These are phyloP conservation scores for Clarias macrocephalus DNA, from an alignment of 2,113 vertebrate species.

Conservation along the genomic window DNA sequence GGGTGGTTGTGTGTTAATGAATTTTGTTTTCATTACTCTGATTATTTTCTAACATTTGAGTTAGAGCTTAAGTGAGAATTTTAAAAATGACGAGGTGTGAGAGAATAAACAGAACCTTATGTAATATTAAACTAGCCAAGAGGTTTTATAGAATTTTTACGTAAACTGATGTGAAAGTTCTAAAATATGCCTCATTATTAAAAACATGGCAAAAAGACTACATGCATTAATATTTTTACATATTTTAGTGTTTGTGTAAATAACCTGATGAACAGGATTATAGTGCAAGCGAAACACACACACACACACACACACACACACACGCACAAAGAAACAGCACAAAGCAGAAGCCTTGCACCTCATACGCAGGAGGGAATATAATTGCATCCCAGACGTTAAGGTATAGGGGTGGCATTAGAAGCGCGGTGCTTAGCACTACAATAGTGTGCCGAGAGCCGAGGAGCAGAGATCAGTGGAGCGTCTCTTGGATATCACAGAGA, in stretches of 20 bases:
- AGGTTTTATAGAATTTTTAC: background rate
- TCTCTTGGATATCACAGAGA: conserved; percentile 73
- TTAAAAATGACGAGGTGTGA: background rate
- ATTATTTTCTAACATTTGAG: conserved; percentile 69
- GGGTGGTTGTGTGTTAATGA: conserved; percentile 65
- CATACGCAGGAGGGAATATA: conserved; percentile 60
- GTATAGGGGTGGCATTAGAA: conserved; percentile 68
- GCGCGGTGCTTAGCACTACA: conserved; percentile 72
- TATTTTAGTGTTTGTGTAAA: background rate
- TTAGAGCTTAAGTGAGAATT: background rate
- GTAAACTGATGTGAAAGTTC: background rate
- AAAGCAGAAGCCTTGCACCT: conserved; percentile 28
- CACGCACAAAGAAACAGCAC: background rate
- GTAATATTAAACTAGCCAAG: background rate
- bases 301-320: background rate
- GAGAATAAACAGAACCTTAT: background rate
- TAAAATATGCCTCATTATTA: background rate
- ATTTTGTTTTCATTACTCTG: conserved; percentile 58
- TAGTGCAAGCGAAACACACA: background rate
- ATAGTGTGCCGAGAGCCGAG: conserved; percentile 68
- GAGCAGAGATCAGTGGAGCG: conserved; percentile 71
- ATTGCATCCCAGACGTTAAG: conserved; percentile 67
- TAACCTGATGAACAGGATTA: background rate
- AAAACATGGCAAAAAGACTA: background rate
- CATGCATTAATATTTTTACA: background rate